phyloP scores from a whole-genome alignment of 2,888 invertebrate genomes.

The Brachynemurus nebulosus region DNA sequence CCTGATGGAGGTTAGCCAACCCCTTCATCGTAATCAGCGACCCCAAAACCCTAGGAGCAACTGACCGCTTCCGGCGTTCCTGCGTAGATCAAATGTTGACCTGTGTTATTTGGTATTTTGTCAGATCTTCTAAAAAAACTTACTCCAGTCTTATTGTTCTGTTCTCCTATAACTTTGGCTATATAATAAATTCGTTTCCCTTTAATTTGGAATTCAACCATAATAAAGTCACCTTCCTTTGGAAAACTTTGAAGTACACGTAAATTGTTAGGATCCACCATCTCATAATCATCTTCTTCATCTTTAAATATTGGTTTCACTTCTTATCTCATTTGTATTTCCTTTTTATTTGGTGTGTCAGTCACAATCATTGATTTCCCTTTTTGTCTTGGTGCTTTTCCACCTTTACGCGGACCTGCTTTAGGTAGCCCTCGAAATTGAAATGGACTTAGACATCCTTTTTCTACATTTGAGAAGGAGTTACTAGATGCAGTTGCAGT shows the following conservation, averaged over 20 bases:
- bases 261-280: conserved; percentile 12
- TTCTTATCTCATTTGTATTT: conserved; percentile 15
- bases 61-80: no score
- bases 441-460: conserved; percentile 17
- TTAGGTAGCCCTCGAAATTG: conserved; percentile 18
- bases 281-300: conserved; percentile 8
- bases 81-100: no score
- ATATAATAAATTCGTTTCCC: conserved; percentile 8
- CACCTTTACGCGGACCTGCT: conserved; percentile 18
- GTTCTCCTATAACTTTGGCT: no score
- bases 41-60: no score
- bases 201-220: conserved; percentile 11
- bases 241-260: conserved; percentile 15
- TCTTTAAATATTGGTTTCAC: conserved; percentile 11
- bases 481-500: neutral
- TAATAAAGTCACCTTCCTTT: conserved; percentile 11
- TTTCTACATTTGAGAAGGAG: conserved; percentile 5
- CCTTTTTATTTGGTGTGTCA: conserved; percentile 22
- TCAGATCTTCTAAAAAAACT: no score
- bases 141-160: no score
- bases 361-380: conserved; percentile 20
- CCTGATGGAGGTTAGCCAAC: no score
- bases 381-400: conserved; percentile 19
- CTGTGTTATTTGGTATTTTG: no score
- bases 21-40: no score